Evolutionary conservation across 2,888 invertebrate genomes (phyloP), one percentile per base, ranked within the genome.

Genomic region (Drosophila leonis): DNA sequence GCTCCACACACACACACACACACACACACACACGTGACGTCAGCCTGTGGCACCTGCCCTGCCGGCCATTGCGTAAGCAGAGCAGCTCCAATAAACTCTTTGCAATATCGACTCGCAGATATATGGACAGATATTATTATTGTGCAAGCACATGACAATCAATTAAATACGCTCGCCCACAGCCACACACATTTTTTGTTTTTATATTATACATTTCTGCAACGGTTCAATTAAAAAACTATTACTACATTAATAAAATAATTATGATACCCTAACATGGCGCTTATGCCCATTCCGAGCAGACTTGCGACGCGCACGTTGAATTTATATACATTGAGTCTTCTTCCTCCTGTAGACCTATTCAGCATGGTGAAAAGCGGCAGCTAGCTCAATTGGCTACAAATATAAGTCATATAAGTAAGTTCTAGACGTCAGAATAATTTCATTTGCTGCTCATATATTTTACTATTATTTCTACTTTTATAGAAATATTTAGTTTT

Each of bases 161-260:
- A 80, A 81, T 88, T 91, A 84, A 83, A 49, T 37, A 62, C 70
- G 59, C 70, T 59, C 87, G 75, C 82, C 87, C 75, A 82, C 88
- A 68, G 35, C 49, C 41, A 51, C 59, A 54, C 31, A 70, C 42
- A 59, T 7, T 39, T 37, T 27, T 39, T 18, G 13, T 24, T 52
- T 52, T 35, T 35, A 35, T 12, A 27, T 35, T 35, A 35, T 12
- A 27, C 10, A 39, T 79, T 89, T 87, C 80, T 84, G 88, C 86
- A 79, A 81, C 83, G 84, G 72, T 79, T 90, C 90, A 90, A 90
- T 90, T 90, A 90, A 78, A 88, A 84, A 80, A 67, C 89, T 74
- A 88, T 88, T 80, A 78, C 71, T 74, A 71, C 65, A 75, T 67
- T 70, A 65, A 77, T 71, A 51, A 71, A 64, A 59, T 80, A 57